phyloP scores from a whole-genome alignment of 2,888 invertebrate genomes.

The Trachelus iudaicus region DNA sequence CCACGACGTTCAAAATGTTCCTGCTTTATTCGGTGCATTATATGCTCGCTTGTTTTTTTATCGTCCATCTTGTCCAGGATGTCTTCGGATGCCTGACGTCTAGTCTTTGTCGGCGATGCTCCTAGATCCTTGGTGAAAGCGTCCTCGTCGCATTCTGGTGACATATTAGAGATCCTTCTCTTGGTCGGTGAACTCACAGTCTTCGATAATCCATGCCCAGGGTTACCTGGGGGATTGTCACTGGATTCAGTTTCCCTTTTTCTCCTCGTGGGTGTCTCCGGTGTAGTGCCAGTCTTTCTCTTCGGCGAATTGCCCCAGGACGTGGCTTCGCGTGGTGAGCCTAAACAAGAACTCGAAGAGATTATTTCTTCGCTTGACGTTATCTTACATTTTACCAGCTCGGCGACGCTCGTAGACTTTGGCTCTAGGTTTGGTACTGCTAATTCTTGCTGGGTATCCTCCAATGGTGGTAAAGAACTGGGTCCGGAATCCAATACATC shows the following conservation, averaged over 20 bases:
- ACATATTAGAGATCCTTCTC: constrained; percentile 24
- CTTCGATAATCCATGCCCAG: constrained; percentile 18
- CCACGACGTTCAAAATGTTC: constrained; percentile 48
- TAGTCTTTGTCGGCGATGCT: constrained; percentile 13
- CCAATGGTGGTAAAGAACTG: constrained; percentile 47
- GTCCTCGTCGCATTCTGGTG: constrained; percentile 5
- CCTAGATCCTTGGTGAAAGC: neutral
- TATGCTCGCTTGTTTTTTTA: constrained; percentile 26
- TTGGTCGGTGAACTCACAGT: constrained; percentile 54
- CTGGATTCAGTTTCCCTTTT: constrained; percentile 19
- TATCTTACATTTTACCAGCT: constrained; percentile 57
- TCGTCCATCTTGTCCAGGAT: constrained; percentile 44
- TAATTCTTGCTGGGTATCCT: constrained; percentile 27
- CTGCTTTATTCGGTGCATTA: constrained; percentile 17
- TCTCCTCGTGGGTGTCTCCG: constrained; percentile 20
- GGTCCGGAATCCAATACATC: constrained; percentile 54
- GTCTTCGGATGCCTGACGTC: constrained; percentile 53
- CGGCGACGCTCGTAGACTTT: constrained; percentile 39
- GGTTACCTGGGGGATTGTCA: neutral
- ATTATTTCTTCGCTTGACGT: constrained; percentile 59
- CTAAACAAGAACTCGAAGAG: constrained; percentile 39
- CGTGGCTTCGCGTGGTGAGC: constrained; percentile 39
- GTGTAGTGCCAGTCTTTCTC: constrained; percentile 10
- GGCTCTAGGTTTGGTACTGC: constrained; percentile 29
- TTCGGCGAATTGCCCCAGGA: constrained; percentile 53